phyloP scores from a whole-genome alignment of 2,888 invertebrate genomes.

The Hyles lineata region DNA sequence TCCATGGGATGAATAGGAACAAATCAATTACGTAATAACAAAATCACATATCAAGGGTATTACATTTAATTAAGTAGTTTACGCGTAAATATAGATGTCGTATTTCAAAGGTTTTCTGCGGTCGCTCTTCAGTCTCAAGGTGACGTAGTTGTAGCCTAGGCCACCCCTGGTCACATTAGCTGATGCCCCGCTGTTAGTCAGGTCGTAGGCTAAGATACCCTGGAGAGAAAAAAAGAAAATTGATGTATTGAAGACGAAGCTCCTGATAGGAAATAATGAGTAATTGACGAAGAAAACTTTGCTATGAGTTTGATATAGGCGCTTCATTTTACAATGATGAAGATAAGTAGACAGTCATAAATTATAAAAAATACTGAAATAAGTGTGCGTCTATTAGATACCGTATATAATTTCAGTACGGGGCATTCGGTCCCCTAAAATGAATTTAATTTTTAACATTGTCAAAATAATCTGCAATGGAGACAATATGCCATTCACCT shows the following conservation, averaged over 20 bases:
- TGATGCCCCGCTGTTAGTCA: conserved; percentile 46
- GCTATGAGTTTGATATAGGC: background rate
- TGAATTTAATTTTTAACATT: too few relatives aligned
- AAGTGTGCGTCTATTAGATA: too few relatives aligned
- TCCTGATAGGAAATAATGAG: background rate
- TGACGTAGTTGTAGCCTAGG: conserved; percentile 48
- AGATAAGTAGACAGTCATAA: too few relatives aligned
- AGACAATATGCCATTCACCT: too few relatives aligned
- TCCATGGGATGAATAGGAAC: too few relatives aligned
- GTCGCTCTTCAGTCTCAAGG: conserved; percentile 57
- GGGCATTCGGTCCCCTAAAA: too few relatives aligned
- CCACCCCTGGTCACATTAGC: conserved; percentile 57
- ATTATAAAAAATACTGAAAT: too few relatives aligned
- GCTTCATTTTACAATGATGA: background rate
- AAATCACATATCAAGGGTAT: background rate
- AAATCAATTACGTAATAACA: background rate
- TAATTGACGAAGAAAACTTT: background rate
- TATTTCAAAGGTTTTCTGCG: conserved; percentile 51
- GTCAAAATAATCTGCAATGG: too few relatives aligned
- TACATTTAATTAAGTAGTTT: conserved; percentile 31
- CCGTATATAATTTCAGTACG: too few relatives aligned
- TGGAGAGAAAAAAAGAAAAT: conserved; percentile 38
- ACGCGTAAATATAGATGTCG: conserved; percentile 66
- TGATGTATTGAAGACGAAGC: background rate
- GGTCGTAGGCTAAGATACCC: conserved; percentile 62